Percentiles rank a stretch among this genome's conserved stretches.
phyloP scores from a whole-genome alignment of 2,113 vertebrate species.

The Xenopus borealis region DNA sequence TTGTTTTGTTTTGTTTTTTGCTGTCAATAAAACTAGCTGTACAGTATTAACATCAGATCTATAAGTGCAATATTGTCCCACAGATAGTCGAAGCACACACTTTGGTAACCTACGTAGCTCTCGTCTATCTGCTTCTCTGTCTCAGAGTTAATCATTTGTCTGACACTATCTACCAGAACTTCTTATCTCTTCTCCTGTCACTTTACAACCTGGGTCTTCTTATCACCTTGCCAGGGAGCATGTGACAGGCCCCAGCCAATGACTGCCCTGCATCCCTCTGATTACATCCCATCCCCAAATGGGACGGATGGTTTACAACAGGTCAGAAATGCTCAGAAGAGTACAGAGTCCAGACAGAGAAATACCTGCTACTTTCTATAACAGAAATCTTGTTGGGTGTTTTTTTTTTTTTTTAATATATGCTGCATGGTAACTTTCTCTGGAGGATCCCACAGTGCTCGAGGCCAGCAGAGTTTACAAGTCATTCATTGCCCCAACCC shows the following conservation, averaged over 20 bases:
- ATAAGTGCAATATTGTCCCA: too few relatives aligned
- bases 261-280: slow-evolving; percentile 36
- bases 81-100: background rate
- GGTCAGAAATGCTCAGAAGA: slow-evolving; percentile 49
- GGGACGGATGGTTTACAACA: slow-evolving; percentile 49
- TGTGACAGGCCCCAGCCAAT: slow-evolving; percentile 54
- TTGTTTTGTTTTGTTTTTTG: too few relatives aligned
- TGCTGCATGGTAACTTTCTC: slow-evolving; percentile 33
- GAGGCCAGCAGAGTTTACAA: slow-evolving; percentile 31
- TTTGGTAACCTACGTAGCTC: slow-evolving; percentile 32
- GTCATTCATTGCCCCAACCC: slow-evolving; percentile 22
- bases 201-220: slow-evolving; percentile 70
- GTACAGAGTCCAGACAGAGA: slow-evolving; percentile 43
- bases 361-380: slow-evolving; percentile 41
- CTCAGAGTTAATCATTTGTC: slow-evolving; percentile 73
- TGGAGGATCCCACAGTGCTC: slow-evolving; percentile 20
- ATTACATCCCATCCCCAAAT: slow-evolving; percentile 50
- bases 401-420: slow-evolving; percentile 4
- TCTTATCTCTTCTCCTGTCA: slow-evolving; percentile 74
- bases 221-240: slow-evolving; percentile 50
- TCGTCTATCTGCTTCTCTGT: slow-evolving; percentile 24
- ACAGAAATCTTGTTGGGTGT: slow-evolving; percentile 5
- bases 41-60: too few relatives aligned
- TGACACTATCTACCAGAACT: slow-evolving; percentile 61
- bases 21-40: too few relatives aligned